Evolutionary conservation across 2,797 vertebrate species (phyloP).

Genomic region (Graptemys geographica): DNA sequence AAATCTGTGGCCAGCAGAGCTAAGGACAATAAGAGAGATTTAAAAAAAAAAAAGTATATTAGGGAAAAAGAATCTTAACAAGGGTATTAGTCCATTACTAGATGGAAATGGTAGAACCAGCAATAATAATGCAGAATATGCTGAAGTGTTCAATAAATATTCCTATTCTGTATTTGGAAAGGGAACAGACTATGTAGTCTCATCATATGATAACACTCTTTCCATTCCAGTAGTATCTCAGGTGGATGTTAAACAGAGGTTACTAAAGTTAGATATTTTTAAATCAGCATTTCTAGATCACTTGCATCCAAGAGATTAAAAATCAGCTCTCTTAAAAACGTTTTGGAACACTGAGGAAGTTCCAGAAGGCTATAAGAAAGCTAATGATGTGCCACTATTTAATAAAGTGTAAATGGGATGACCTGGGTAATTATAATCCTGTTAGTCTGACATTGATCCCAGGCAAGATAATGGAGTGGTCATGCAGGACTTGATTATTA

Average conservation of each 20-base stretch:
- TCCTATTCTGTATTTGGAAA: neutral
- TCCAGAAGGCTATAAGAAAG: neutral
- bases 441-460: neutral
- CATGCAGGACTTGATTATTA: neutral
- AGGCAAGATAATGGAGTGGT: neutral
- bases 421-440: neutral
- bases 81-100: neutral
- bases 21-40: neutral
- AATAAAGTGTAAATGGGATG: neutral
- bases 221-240: too few relatives aligned
- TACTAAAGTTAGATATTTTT: neutral
- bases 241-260: neutral
- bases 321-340: neutral
- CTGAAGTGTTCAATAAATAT: neutral
- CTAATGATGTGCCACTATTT: neutral
- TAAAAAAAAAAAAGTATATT: neutral
- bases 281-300: neutral
- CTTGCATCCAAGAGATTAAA: neutral
- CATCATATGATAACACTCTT: neutral
- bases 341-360: neutral
- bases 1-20: neutral
- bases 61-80: neutral
- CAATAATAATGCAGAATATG: neutral
- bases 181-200: neutral
- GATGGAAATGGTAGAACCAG: neutral